Evolutionary conservation across 2,888 invertebrate species (phyloP), one percentile per base, ranked within the genome.

Genomic region (Idaea aversata): DNA sequence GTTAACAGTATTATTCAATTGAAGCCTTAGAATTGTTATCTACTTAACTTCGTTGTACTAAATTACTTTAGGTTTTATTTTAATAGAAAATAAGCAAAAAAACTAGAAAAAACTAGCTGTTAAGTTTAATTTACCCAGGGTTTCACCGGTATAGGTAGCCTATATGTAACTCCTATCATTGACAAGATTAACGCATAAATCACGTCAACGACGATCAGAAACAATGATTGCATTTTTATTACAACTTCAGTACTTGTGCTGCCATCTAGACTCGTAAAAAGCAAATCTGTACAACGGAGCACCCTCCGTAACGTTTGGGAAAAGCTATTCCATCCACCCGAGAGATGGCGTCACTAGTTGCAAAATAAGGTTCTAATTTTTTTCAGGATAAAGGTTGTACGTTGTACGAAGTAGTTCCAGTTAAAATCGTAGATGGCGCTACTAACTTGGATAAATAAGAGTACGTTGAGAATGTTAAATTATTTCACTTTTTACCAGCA

Each of bases 211-310:
- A 47, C 7, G 0, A 47, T 10, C 1, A 47, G 47, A 47, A 13
- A 47, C 6, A 47, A 47, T 47, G 13, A 0, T 47, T 47, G 47
- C 10, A 13, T 58, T 58, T 16, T 58, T 58, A 16, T 58, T 58
- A 16, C 15, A 58, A 13, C 15, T 58, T 58, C 5, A 58, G 58
- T 34, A 71, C 73, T 57, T 1, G 35, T 66, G 68, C 65, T 7
- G 80, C 61, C 75, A 73, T 73, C 77, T 75, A 62, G 60, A 3
- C 6, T 58, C 16, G 16, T 58, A 57, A 58, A 58, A 16, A 16
- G 5, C 16, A 58, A 5, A n/a, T 15, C 58, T n/a, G n/a, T 15
- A 13, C 7, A 47, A 58, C 15, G 15, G 6, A 58, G 15, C 15
- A 15, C 58, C 58, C n/a, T 58, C n/a, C 15, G 15, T 6, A 58